phyloP scores from a whole-genome alignment of 2,113 vertebrate genomes.

The Irena cyanogastra region DNA sequence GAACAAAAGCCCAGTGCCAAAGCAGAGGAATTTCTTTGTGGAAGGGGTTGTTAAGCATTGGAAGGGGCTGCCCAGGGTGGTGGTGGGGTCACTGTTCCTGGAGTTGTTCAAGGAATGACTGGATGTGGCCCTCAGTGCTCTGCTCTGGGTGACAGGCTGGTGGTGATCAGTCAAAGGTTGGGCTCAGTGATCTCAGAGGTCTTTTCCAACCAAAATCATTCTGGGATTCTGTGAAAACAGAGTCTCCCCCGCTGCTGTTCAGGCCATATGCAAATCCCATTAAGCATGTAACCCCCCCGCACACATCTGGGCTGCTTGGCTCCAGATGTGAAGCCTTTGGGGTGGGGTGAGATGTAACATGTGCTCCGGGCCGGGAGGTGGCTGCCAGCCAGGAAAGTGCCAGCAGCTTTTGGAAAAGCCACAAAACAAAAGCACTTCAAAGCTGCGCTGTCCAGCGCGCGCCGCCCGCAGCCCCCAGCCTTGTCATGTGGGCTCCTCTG shows the following conservation, averaged over 20 bases:
- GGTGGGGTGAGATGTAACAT: slow-evolving; percentile 30
- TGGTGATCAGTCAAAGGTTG: background rate
- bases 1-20: background rate
- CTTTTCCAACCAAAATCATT: background rate
- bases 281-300: background rate
- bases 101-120: background rate
- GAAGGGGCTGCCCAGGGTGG: background rate
- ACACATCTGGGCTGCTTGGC: slow-evolving; percentile 23
- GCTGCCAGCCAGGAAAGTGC: slow-evolving; percentile 44
- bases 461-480: background rate
- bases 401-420: slow-evolving; percentile 36
- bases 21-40: background rate
- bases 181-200: background rate
- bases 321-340: slow-evolving; percentile 34
- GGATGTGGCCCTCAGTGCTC: background rate
- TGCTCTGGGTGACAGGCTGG: background rate
- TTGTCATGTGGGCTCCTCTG: slow-evolving; percentile 13
- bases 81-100: background rate
- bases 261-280: background rate
- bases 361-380: slow-evolving; percentile 14
- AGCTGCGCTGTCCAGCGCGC: slow-evolving; percentile 43
- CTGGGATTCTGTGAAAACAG: background rate
- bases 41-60: background rate
- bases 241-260: background rate
- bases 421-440: slow-evolving; percentile 27